Base-by-base conservation (phyloP, 2,113 vertebrate genomes). In the Zapornia atra region DNA sequence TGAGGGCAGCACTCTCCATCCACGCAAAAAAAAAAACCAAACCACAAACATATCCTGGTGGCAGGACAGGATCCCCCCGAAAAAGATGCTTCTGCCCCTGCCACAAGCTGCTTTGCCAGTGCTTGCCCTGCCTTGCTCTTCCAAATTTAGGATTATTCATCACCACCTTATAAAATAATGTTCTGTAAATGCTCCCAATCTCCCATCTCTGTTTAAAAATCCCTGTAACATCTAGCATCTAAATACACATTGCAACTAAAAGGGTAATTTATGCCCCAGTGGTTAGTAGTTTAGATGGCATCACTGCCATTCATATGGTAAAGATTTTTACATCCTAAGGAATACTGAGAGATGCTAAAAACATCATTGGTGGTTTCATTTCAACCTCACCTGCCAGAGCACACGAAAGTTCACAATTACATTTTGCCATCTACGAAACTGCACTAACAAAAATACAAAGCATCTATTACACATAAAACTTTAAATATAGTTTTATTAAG, bases 1-100 rank as follows among this genome's bases (percentile, higher is more conserved):
- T 0, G 0, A 75, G n/a, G 56, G 38, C 28, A 80, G 48, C 29
- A 64, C 7, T 12, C 25, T 64, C 29, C 2, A 0, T 0, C 38
- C 34, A 8, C 22, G 9, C 5, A 18, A 48, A 40, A 31, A 31
- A 48, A 18, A 21, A 29, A 82, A 53, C 1, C n/a, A n/a, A n/a
- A n/a, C n/a, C n/a, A n/a, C n/a, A n/a, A n/a, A 6, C 4, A 7
- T 2, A 1, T 9, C 50, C 68, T 2, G 4, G 24, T 1, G 33
- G 56, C 36, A 77, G 11, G n/a, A 51, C 28, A 71, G 22, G 19
- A 71, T 15, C 11, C 11, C 12, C 15, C 10, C 44, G 7, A 44
- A 29, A 29, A 72, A 81, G 24, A 15, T 13, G 18, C 9, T 38
- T 25, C 25, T 38, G 25, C 34, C 9, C 33, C 5, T 5, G 42